Evolutionary conservation across 1,140 invertebrate genomes (phyloP).

Genomic region (Caenorhabditis briggsae): DNA sequence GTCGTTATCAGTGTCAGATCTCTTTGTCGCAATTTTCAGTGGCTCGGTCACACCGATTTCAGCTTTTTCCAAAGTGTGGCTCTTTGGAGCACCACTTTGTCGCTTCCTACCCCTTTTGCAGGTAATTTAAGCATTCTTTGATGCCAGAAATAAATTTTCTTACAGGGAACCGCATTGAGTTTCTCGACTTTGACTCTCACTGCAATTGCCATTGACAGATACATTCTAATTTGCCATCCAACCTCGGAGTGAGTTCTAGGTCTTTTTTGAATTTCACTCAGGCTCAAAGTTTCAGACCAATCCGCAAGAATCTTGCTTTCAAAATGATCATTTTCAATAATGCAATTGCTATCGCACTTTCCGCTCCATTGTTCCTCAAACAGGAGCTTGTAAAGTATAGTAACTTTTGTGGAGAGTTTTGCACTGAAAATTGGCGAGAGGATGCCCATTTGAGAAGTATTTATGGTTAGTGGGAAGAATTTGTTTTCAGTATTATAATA

Average conservation of each 20-base stretch:
- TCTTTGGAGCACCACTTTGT: slow-evolving; percentile 89
- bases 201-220: slow-evolving; percentile 93
- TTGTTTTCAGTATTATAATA: neutral
- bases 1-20: slow-evolving; percentile 66
- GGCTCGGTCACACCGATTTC: slow-evolving; percentile 68
- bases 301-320: slow-evolving; percentile 64
- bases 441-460: slow-evolving; percentile 59
- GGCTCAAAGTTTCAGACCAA: slow-evolving; percentile 57
- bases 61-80: slow-evolving; percentile 82
- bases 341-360: slow-evolving; percentile 52
- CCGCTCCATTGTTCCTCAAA: slow-evolving; percentile 66
- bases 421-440: slow-evolving; percentile 66
- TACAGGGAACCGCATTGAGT: slow-evolving; percentile 66
- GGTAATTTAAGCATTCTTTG: too few relatives aligned
- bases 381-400: slow-evolving; percentile 63
- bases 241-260: slow-evolving; percentile 59
- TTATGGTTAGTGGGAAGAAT: slow-evolving; percentile 56
- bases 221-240: slow-evolving; percentile 68
- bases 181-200: slow-evolving; percentile 92
- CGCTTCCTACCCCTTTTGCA: slow-evolving; percentile 93
- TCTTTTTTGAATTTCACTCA: neutral
- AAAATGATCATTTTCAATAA: slow-evolving; percentile 65
- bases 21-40: slow-evolving; percentile 66
- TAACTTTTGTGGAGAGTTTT: slow-evolving; percentile 66
- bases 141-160: too few relatives aligned